Evolutionary conservation across 2,797 vertebrate genomes (phyloP).

Genomic region (Poliocrania exsul): DNA sequence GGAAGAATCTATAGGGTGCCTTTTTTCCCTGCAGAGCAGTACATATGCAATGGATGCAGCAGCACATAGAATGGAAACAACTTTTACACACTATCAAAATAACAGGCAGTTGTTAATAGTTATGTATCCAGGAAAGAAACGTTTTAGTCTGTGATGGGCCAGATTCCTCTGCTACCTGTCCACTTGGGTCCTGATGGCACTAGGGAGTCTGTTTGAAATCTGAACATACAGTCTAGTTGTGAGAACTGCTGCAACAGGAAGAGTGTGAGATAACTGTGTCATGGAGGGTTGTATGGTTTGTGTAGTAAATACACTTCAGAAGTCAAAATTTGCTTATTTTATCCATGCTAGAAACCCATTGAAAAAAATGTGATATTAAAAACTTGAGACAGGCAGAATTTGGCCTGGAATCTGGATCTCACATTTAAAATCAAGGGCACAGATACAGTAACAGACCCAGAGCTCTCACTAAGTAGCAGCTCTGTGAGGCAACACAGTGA

Average conservation of each 20-base stretch:
- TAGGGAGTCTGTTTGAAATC: not conserved
- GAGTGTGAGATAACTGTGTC: not conserved
- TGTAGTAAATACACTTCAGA: not conserved
- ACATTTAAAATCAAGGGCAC: not conserved
- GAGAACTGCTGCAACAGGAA: not conserved
- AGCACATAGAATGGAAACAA: accelerated
- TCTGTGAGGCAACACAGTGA: accelerated
- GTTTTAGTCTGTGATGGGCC: not conserved
- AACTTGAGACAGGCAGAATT: not conserved
- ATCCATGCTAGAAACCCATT: not conserved
- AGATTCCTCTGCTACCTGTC: not conserved
- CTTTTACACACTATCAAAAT: not conserved
- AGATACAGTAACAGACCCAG: accelerated
- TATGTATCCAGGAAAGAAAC: not conserved
- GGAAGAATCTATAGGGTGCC: not conserved
- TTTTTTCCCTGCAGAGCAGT: not conserved
- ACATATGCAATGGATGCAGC: not conserved
- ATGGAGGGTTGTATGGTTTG: not conserved
- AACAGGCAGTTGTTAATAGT: not conserved
- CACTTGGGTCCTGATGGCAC: not conserved
- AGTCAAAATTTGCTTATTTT: not conserved
- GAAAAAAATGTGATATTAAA: not conserved
- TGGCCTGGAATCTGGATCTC: not conserved
- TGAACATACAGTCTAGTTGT: accelerated
- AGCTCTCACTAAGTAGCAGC: not conserved